Base-by-base conservation (phyloP, 2,113 vertebrate species). In the Caracal caracal region DNA sequence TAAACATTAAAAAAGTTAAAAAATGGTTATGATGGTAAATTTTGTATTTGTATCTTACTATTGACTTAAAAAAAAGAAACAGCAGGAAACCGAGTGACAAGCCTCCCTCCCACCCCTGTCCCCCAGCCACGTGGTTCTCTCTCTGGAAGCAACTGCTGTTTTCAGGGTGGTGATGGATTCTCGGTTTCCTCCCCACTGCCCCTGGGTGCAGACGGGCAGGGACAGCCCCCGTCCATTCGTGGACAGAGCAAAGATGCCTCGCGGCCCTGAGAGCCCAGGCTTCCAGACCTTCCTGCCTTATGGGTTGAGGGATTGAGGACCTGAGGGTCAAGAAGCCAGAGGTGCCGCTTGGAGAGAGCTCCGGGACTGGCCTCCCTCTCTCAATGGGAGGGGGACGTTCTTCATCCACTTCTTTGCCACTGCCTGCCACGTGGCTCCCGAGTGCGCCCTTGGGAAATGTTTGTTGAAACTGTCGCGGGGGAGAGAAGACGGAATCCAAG, bases 321-420 rank as follows among this genome's bases (percentile, higher is more conserved):
- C 15, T 0, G 28, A 13, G 43, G 19, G 63, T 43, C 1, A 47
- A 26, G 40, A 15, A n/a, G 35, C 26, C 75, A 3, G 79, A 56
- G 83, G 33, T n/a, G 26, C 78, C 10, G 6, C 35, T 37, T 26
- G 20, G 70, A 40, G 20, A 24, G 70, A 35, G 65, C 65, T 5
- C 71, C 0, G 2, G 88, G 51, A 35, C 40, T 10, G 4, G 0
- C 20, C 2, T 4, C 30, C 24, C 33, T 28, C 26, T n/a, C 4
- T 43, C 28, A 0, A 12, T 0, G 43, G 26, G 22, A 84, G 5
- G 63, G 40, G 40, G 20, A 59, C 11, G 0, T 73, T 47, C 47
- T 47, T 8, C 10, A 16, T 56, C 51, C 59, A 19, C 20, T 35
- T 49, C 88, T 40, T 13, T 35, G 89, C 19, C 11, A 51, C 10